Evolutionary conservation across 1,140 invertebrate genomes (phyloP), one percentile per base, ranked within the genome.

Genomic region (Drosophila kikkawai): DNA sequence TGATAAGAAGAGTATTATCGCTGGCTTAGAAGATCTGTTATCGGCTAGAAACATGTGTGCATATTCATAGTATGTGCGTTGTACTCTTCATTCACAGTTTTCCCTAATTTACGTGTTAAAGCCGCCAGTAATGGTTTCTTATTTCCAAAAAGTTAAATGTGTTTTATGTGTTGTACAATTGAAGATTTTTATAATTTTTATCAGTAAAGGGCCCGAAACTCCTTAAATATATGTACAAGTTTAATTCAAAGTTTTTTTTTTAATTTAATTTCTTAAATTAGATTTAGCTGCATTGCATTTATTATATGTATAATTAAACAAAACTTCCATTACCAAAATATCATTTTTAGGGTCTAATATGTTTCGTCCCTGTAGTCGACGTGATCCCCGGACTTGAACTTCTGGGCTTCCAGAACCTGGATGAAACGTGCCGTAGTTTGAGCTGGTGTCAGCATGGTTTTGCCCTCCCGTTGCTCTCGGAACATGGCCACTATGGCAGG

Each of bases 351-450:
- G 7, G 7, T 6, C 55, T 73, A 73, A 45, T 29, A 37, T 19
- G 37, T 2, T 6, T n/a, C 37, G 92, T 98, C 97, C 93, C 95
- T 98, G 93, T 96, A 98, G 94, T 98, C 98, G 29, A 99, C 94
- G 91, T 98, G 96, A 87, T 96, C 96, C 1, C 97, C 98, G 22
- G 96, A 96, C 75, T 95, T 94, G 84, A 96, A 99, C 47, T 95
- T 95, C 47, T 96, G 95, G n/a, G 94, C 92, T 51, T 94, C 94
- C 36, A 99, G 92, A 44, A 98, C 91, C 42, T 94, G 85, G 17
- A 98, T 83, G 71, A 98, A 94, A 82, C 96, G 97, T 44, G 94
- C 93, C 15, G 96, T 96, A 7, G 97, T 98, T 78, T 96, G 94
- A 57, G 96, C 94, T 7, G 96, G 93, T 12, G 95, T 96, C n/a